A percentile compares a stretch with the other conserved stretches of the same genome.
These are phyloP conservation scores for Chanos chanos DNA, from an alignment of 2,797 vertebrate species.

Conservation along the genomic window DNA sequence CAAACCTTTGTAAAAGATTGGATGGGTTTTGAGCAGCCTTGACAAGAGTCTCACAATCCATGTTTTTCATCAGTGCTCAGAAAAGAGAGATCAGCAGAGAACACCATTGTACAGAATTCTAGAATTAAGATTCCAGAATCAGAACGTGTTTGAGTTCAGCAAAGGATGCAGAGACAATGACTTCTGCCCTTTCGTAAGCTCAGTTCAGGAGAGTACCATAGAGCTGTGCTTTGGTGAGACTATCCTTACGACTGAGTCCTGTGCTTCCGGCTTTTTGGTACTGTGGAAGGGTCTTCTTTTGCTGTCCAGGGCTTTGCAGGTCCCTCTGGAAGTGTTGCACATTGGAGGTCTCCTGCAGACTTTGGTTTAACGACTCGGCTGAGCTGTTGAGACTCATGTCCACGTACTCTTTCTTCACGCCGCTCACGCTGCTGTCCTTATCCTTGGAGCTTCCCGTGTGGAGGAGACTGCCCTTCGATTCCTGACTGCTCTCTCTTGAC, in stretches of 20 bases:
- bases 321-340: conserved; percentile 81
- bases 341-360: conserved; percentile 81
- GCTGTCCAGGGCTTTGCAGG: conserved; percentile 68
- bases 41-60: too few species aligned
- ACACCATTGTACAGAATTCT: too few species aligned
- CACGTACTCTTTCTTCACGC: conserved; percentile 74
- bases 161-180: too few species aligned
- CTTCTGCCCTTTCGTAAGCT: too few species aligned
- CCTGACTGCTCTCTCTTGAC: conserved; percentile 77
- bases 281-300: conserved; percentile 81
- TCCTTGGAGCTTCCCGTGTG: conserved; percentile 83
- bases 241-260: conserved; percentile 93
- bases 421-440: conserved; percentile 59
- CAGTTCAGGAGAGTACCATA: conserved; percentile 95
- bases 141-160: too few species aligned
- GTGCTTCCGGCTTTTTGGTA: conserved; percentile 86
- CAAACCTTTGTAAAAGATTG: too few species aligned
- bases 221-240: conserved; percentile 94
- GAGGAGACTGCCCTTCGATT: conserved; percentile 76
- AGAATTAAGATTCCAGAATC: too few species aligned
- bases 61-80: too few species aligned
- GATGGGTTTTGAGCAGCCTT: too few species aligned
- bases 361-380: conserved; percentile 83
- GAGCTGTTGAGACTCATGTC: conserved; percentile 83
- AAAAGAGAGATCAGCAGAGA: too few species aligned